Base-by-base conservation (phyloP, 2,888 invertebrate genomes). In the Sericinus montela region DNA sequence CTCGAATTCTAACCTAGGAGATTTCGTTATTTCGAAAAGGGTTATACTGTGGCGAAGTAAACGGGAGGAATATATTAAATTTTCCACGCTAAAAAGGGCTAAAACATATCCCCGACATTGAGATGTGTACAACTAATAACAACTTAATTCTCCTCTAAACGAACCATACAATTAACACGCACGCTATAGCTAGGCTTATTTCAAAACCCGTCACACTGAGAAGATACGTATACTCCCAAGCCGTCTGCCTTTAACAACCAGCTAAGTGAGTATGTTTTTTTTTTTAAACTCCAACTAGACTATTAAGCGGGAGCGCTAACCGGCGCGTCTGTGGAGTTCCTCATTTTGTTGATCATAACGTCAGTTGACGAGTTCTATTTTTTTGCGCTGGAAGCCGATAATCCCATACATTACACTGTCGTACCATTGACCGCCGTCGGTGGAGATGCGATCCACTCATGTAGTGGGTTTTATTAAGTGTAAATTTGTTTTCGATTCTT, bases 271-370 rank as follows among this genome's bases (percentile, higher is more conserved):
- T n/a, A n/a, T n/a, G n/a, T 40, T 34, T 48, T 48, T 48, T 45
- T 49, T 32, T 39, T 35, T 40, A 16, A 14, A 42, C 11, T 11
- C 11, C 11, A 44, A 34, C 15, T 23, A 11, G 40, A 14, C 30
- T 40, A 49, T 49, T 49, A 45, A 45, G 23, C 45, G 35, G 36
- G 28, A 23, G 29, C 40, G 45, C 39, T 49, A 39, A 49, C 35
- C 45, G 49, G 10, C 29, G 32, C 39, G 28, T 44, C 39, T 36
- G 15, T 29, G n/a, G 13, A 42, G 47, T 41, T 48, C 44, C 32
- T 39, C 38, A 40, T 44, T 49, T 49, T 45, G 35, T 40, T 49
- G 38, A 44, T 44, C 44, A 30, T 38, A 39, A 39, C 34, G 34
- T 25, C 37, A 11, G 32, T 48, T 32, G 28, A 38, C 38, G 38